Evolutionary conservation across 2,797 vertebrate genomes (phyloP), one percentile per base, ranked within the genome.

Genomic region (Todus mexicanus): DNA sequence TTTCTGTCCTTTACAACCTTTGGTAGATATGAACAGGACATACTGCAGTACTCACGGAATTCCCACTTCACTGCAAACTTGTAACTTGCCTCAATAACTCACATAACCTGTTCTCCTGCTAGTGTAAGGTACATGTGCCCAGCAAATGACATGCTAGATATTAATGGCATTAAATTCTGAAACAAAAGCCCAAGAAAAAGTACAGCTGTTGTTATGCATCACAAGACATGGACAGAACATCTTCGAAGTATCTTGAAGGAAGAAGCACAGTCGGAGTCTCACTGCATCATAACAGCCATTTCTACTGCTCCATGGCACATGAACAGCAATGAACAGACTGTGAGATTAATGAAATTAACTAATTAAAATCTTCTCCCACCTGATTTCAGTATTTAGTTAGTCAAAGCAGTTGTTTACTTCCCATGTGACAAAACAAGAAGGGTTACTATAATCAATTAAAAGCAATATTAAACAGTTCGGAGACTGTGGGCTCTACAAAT

Each of bases 341-440:
- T 35, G 42, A 77, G 57, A 93, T 93, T 78, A 95, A 87, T 71
- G 12, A 90, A 83, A 85, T 79, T 15, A 94, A 78, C 22, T 63
- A 83, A 93, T 71, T 81, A 90, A 94, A 93, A 60, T 72, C 48
- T 92, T 88, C 69, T 81, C 42, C 70, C 79, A 78, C 64, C 56
- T 69, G 54, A 45, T 81, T 16, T 35, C 33, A 74, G 33, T 69
- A 69, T 74, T 89, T 76, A 85, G 54, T 80, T 92, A 88, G 82
- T 89, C 94, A 90, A 91, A 94, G 47, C 63, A 95, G 81, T 51
- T 93, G 64, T 89, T 86, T 77, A 81, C 48, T 89, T 93, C 72
- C 77, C n/a, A 20, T 48, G 76, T 42, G 61, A 80, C 47, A 90
- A 91, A 82, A 56, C 38, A 84, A 73, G 0, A 0, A 31, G 15